These are phyloP conservation scores for Zoanthus solanderi DNA, from an alignment of 92 coral and sea anemone species.

Conservation along the genomic window DNA sequence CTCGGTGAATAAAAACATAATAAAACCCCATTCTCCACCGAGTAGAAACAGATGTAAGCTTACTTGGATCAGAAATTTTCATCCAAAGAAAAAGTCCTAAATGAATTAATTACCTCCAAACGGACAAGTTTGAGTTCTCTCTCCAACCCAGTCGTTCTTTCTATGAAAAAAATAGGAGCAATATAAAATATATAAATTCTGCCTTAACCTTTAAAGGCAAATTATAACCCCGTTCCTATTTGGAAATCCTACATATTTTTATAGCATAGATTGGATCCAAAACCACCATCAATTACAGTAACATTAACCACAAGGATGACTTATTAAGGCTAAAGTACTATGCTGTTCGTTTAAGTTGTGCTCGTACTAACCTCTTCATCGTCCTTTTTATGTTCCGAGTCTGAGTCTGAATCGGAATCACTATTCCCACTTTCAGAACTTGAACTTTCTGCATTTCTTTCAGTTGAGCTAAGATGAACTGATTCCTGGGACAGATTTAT, in stretches of 20 bases:
- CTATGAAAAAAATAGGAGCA: background rate
- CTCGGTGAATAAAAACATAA: too few relatives aligned
- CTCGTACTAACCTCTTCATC: background rate
- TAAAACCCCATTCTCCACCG: too few relatives aligned
- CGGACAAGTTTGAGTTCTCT: background rate
- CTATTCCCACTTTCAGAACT: constrained; percentile 30
- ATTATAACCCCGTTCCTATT: too few relatives aligned
- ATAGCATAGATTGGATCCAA: too few relatives aligned
- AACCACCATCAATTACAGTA: too few relatives aligned
- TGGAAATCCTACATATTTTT: too few relatives aligned
- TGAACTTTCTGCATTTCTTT: constrained; percentile 3
- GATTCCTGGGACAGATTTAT: background rate
- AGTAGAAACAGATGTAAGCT: too few relatives aligned
- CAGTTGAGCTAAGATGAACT: background rate
- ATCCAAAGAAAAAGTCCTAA: too few relatives aligned
- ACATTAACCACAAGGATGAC: background rate
- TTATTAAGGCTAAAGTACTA: background rate
- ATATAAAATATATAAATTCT: too few relatives aligned
- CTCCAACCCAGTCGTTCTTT: background rate
- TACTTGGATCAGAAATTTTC: too few relatives aligned
- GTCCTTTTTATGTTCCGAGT: constrained; percentile 20
- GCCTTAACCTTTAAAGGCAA: too few relatives aligned
- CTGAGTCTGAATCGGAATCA: constrained; percentile 42
- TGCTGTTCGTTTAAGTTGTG: too few relatives aligned
- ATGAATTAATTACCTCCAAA: constrained; percentile 7